Evolutionary conservation across 2,888 invertebrate species (phyloP), one percentile per base, ranked within the genome.

Genomic region (Eudasyphora cyanicolor): DNA sequence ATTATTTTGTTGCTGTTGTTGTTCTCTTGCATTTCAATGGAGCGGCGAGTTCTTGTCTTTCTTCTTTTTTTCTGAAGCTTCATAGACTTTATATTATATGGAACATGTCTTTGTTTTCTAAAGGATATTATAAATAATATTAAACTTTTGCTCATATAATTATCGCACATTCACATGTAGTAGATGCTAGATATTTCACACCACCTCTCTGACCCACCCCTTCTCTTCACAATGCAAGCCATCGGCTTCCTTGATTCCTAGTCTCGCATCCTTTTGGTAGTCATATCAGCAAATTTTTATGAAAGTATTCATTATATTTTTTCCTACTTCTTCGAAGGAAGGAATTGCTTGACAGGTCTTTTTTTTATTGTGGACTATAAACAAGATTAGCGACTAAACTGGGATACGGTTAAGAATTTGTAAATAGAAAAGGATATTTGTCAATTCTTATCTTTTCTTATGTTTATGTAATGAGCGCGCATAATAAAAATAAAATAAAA

Each of bases 101-200:
- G 35, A 35, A 67, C 71, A 75, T 78, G 67, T 54, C 69, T 83
- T 77, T 77, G 42, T 78, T 84, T 76, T 80, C 64, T 77, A 82
- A 82, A 79, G 79, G 67, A 82, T 82, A 82, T 82, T 85, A 85
- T 79, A 82, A 82, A 85, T 80, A 82, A 80, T 82, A 82, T 82
- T 85, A 85, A 85, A 77, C 77, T 82, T 84, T 51, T 82, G 57
- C 77, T 79, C 54, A 60, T 79, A 78, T 84, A 79, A 83, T 84
- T 79, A 77, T 77, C 82, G 75, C 79, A 79, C 83, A 83, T 6
- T 70, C 76, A 79, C 84, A 84, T 81, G 81, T 76, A 49, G 67
- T 45, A 45, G 29, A 64, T 19, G 19, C 14, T 67, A 70, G 70
- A 51, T 76, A 71, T 51, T 82, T 79, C 76, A 51, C 6, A 32